phyloP scores from a whole-genome alignment of 2,888 invertebrate genomes.

The Megaustenia siamemsis region DNA sequence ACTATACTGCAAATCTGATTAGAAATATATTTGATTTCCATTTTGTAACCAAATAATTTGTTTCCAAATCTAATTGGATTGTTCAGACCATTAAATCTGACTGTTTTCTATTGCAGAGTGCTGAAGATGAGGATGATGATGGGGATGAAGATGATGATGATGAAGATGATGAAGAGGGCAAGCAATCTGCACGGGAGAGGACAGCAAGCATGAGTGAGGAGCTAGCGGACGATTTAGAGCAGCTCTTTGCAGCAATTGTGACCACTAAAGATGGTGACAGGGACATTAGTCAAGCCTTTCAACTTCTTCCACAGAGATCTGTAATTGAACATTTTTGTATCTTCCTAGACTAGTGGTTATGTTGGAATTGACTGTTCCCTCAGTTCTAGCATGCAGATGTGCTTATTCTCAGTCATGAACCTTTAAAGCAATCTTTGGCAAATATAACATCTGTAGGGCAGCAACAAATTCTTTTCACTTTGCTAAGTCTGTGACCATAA shows the following conservation, averaged over 20 bases:
- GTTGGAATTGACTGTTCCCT: neutral
- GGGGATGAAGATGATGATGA: conserved; percentile 55
- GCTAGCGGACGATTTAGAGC: conserved; percentile 88
- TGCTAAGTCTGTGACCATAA: too few relatives aligned
- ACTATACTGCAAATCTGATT: too few relatives aligned
- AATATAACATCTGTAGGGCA: too few relatives aligned
- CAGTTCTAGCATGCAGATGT: neutral
- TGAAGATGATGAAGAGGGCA: conserved; percentile 50
- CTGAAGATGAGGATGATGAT: conserved; percentile 53
- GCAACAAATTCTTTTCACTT: too few relatives aligned
- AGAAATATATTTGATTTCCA: too few relatives aligned
- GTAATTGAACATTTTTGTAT: conserved; percentile 75
- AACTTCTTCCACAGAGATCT: conserved; percentile 93
- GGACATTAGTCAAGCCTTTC: conserved; percentile 92
- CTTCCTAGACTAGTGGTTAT: neutral
- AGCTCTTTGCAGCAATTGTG: conserved; percentile 93
- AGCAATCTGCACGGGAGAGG: conserved; percentile 32
- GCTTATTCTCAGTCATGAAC: too few relatives aligned
- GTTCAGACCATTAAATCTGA: too few relatives aligned
- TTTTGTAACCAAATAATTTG: too few relatives aligned
- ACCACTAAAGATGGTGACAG: conserved; percentile 89
- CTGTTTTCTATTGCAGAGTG: conserved; percentile 20
- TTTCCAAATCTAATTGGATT: too few relatives aligned
- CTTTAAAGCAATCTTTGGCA: too few relatives aligned
- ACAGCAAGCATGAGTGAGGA: conserved; percentile 80